Percentiles rank a stretch among this genome's conserved stretches.
These are phyloP conservation scores for Prionailurus viverrinus DNA, from an alignment of 2,113 vertebrate genomes.

Conservation along the genomic window DNA sequence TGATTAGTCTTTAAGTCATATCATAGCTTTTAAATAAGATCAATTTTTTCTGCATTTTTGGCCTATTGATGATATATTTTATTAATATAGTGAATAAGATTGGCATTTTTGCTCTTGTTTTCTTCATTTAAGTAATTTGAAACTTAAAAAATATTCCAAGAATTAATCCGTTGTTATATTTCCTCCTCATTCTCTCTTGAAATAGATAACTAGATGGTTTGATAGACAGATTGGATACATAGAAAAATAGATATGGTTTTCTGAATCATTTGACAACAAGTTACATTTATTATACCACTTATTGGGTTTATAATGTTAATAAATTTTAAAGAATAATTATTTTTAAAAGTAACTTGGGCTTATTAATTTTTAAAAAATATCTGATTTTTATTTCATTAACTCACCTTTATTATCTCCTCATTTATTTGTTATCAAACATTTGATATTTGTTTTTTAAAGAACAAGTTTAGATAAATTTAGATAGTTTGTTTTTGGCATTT, in stretches of 20 bases:
- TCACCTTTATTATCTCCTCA: background rate
- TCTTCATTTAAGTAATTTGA: background rate
- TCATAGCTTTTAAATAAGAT: background rate
- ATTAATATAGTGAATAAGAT: background rate
- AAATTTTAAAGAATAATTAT: background rate
- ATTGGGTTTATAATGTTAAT: background rate
- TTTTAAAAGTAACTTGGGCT: background rate
- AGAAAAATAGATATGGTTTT: background rate
- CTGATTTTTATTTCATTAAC: background rate
- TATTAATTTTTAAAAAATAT: background rate
- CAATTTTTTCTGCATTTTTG: background rate
- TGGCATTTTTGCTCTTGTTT: background rate
- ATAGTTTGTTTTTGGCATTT: background rate
- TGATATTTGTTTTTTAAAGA: background rate
- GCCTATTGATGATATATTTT: background rate
- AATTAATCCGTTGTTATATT: background rate
- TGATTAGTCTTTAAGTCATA: background rate
- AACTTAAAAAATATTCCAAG: background rate
- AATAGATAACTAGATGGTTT: background rate
- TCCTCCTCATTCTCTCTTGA: background rate
- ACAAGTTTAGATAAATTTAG: background rate
- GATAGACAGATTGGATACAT: background rate
- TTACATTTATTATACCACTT: background rate
- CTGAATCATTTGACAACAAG: background rate
- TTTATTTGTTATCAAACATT: background rate